These are phyloP conservation scores for Torymus texanus DNA, from an alignment of 2,888 invertebrate species.

Conservation along the genomic window DNA sequence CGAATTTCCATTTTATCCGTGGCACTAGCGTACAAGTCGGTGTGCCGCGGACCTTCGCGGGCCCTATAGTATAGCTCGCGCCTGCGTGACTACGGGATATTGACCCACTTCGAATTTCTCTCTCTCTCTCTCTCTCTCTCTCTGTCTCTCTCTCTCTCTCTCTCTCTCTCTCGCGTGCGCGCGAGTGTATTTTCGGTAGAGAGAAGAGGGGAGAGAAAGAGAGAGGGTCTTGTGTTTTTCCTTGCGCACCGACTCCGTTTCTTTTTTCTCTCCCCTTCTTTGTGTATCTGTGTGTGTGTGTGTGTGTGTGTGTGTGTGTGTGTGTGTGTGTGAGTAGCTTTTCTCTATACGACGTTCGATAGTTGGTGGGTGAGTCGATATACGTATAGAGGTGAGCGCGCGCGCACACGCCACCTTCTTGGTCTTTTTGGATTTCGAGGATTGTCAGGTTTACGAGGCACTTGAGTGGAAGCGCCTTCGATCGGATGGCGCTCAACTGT, in stretches of 20 bases:
- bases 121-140: too few species aligned
- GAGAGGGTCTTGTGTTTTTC: background rate
- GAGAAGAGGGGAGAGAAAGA: too few species aligned
- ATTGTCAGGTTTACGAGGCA: background rate
- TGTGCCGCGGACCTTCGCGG: background rate
- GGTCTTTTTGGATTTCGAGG: background rate
- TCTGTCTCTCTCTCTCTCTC: too few species aligned
- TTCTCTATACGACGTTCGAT: slow-evolving; percentile 10
- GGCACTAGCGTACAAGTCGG: too few species aligned
- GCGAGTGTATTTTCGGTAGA: slow-evolving; percentile 20
- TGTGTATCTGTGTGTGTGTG: too few species aligned
- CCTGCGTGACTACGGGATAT: slow-evolving; percentile 36
- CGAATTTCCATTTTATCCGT: slow-evolving; percentile 31
- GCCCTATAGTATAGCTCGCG: slow-evolving; percentile 1
- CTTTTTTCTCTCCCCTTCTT: slow-evolving; percentile 13
- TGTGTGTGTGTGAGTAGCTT: too few species aligned
- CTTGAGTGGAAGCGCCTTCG: too few species aligned
- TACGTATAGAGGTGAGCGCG: too few species aligned
- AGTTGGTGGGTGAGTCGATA: background rate
- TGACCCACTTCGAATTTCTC: slow-evolving; percentile 29
- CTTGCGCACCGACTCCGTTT: background rate
- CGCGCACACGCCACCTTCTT: too few species aligned
- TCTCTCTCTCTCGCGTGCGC: background rate
- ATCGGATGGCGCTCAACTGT: too few species aligned
- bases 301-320: too few species aligned